Base-by-base conservation (phyloP, 2,888 invertebrate species). In the Caenorhabditis uteleia region DNA sequence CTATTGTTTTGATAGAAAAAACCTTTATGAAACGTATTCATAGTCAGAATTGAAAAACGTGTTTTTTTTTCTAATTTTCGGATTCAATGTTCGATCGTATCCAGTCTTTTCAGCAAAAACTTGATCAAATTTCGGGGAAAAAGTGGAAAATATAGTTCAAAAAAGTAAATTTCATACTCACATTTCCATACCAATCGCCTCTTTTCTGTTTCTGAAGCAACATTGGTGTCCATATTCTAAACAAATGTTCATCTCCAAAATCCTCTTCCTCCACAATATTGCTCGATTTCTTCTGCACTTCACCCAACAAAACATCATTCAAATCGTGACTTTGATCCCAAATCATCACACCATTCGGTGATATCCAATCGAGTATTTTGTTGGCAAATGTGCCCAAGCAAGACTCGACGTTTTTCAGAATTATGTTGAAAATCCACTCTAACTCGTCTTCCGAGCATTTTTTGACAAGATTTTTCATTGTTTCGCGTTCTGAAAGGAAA, bases 391-490 rank as follows among this genome's bases (percentile, higher is more conserved):
- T 42, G 18, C 59, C 50, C 10, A 65, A n/a, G n/a, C 58, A 43
- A n/a, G 58, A 36, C 48, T 72, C 75, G 10, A 70, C 62, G 48
- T 70, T 70, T 18, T 64, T 34, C 18, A 72, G 61, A 34, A 75
- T 70, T 8, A 60, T 49, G 44, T 68, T 68, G 54, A 75, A 70
- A 8, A 75, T 33, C 71, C 74, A 74, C 25, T 68, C 53, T 4
- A 74, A 51, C 40, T 74, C 74, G 14, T 64, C 55, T 42, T 72
- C 58, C 4, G 64, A 65, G 29, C 67, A 68, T 14, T 48, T 53
- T 38, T 60, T 57, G 2, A 62, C 54, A 3, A 71, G 34, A 36
- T 51, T 42, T 12, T 40, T 16, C 55, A 59, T 58, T 34, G 27
- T 46, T 16, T 54, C 55, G 23, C 49, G 55, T 31, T 65, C 58